Evolutionary conservation across 2,113 vertebrate species (phyloP), one percentile per base, ranked within the genome.

Genomic region (Ibidorhyncha struthersii): DNA sequence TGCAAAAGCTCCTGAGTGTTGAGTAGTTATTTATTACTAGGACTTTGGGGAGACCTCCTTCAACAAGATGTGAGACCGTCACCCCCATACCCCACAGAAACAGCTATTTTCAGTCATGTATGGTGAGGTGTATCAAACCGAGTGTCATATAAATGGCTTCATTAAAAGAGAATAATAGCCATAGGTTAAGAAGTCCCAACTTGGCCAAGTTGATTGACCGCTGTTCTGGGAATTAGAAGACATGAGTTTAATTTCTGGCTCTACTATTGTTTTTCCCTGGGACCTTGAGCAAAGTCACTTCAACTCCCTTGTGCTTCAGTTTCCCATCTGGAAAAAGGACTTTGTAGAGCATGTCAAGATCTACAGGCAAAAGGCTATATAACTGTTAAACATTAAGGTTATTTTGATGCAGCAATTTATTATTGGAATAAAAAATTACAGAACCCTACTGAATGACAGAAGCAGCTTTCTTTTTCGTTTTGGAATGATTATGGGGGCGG

Each of bases 141-240:
- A 94, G 71, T 62, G 78, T 83, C 67, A 86, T 49, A 96, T 63
- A 93, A 95, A 92, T 70, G 41, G 41, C 63, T 95, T 93, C 79
- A 90, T 96, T 95, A 96, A 90, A 94, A 90, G 23, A 92, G 66
- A 91, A 67, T 93, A 87, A 93, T 86, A 90, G 65, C 43, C 45
- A 89, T 49, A 72, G 79, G 79, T 95, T 85, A 82, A 67, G 62
- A 79, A 87, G 53, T 32, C 70, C 49, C 58, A 94, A 25, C 58
- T 49, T 90, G 78, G 49, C 41, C 74, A 69, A 47, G 70, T 45
- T 90, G 84, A 87, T 73, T 71, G 89, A 84, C 69, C 93, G 74
- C 27, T 70, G 10, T 73, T 88, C 56, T 77, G 73, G 82, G 76
- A 91, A 87, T 70, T 49, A 82, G 30, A 89, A 90, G 58, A 32